Percentiles rank a stretch among this genome's conserved stretches.
phyloP scores from a whole-genome alignment of 2,113 vertebrate genomes.

The Phocoena sinus region DNA sequence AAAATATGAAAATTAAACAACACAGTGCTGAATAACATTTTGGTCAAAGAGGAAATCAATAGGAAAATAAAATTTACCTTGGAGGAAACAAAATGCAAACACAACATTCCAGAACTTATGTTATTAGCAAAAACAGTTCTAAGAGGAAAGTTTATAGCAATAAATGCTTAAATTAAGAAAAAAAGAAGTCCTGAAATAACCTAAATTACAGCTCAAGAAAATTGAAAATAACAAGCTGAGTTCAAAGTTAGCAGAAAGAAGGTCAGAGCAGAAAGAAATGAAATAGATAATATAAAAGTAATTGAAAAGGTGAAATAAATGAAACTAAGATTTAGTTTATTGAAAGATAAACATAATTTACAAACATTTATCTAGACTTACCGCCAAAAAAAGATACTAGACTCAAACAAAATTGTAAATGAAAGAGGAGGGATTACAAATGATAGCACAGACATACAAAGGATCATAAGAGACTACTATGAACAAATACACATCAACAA shows the following conservation, averaged over 20 bases:
- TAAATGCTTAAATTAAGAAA: background rate
- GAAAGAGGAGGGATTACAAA: too few relatives aligned
- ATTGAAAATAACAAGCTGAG: background rate
- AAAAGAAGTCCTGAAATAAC: background rate
- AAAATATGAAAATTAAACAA: background rate
- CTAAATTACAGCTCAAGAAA: background rate
- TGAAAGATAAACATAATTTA: too few relatives aligned
- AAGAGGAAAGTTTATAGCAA: background rate
- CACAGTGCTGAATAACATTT: background rate
- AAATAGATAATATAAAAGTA: too few relatives aligned
- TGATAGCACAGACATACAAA: too few relatives aligned
- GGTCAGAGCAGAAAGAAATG: background rate
- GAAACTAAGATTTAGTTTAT: too few relatives aligned
- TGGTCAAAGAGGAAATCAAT: background rate
- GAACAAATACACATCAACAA: too few relatives aligned
- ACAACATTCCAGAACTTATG: background rate
- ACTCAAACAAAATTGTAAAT: too few relatives aligned
- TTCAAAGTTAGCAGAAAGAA: background rate
- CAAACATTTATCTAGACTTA: too few relatives aligned
- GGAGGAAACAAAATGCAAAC: background rate
- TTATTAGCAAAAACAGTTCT: background rate
- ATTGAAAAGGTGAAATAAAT: too few relatives aligned
- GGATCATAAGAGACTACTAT: too few relatives aligned
- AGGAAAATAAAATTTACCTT: background rate
- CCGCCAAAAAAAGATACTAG: too few relatives aligned